phyloP scores from a whole-genome alignment of 2,888 invertebrate genomes.

The Magallana nippona region DNA sequence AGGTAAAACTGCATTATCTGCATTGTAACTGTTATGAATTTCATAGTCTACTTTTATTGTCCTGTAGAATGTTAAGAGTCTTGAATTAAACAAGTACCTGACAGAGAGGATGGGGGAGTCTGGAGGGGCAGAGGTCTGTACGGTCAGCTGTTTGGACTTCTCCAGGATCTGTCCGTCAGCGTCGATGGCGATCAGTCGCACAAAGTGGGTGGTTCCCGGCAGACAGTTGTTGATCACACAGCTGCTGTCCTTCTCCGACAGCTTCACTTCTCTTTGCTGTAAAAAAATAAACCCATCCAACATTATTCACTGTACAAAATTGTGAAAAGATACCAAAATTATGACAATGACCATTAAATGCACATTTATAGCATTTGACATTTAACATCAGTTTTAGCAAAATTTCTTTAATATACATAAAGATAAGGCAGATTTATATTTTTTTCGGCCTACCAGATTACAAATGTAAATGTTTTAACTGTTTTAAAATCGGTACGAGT shows the following conservation, averaged over 20 bases:
- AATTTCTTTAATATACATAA: too few species aligned
- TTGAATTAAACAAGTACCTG: conserved; percentile 63
- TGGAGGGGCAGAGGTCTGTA: conserved; percentile 79
- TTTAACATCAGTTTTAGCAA: too few species aligned
- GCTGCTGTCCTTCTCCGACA: conserved; percentile 75
- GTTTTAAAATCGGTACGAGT: too few species aligned
- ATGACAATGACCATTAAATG: background rate
- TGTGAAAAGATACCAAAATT: background rate
- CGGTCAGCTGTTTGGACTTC: conserved; percentile 76
- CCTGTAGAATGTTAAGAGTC: too few species aligned
- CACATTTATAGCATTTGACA: too few species aligned
- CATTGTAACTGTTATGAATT: too few species aligned
- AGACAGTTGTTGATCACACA: conserved; percentile 79
- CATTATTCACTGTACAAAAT: too few species aligned
- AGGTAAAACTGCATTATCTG: too few species aligned
- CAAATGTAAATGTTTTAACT: too few species aligned
- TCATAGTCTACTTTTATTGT: too few species aligned
- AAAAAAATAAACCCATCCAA: conserved; percentile 42
- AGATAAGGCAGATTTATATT: too few species aligned
- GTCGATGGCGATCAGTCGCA: conserved; percentile 73
- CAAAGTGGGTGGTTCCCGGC: conserved; percentile 79
- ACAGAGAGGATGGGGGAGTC: conserved; percentile 77
- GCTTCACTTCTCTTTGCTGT: conserved; percentile 77
- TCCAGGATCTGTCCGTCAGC: conserved; percentile 74
- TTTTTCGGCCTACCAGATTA: too few species aligned